Conservation (phyloP, 2,888 invertebrate genomes). For the Neoscelio sp. region DNA sequence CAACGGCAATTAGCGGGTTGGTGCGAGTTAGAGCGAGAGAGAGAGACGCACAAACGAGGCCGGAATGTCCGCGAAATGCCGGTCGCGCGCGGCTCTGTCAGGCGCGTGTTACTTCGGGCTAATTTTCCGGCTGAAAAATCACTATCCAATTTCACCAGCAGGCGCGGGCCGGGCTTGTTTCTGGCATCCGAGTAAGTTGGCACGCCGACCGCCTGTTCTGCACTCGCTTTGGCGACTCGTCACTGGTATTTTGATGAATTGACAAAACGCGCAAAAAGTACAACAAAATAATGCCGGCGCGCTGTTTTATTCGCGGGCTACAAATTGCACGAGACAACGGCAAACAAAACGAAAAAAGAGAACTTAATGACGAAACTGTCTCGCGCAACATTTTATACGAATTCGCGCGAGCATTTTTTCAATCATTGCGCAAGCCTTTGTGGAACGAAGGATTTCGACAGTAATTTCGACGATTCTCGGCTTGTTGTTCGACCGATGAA, state of each 20-base stretch:
- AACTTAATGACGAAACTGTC: constrained; percentile 46
- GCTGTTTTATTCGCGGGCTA: background rate
- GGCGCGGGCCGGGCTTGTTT: constrained; percentile 57
- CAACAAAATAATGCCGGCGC: constrained; percentile 8
- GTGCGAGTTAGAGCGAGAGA: too few species aligned
- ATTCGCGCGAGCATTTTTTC: constrained; percentile 22
- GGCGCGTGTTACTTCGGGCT: constrained; percentile 73
- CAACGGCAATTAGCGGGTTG: constrained; percentile 49
- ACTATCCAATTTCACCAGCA: constrained; percentile 67
- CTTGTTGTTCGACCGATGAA: background rate
- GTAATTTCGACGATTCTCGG: constrained; percentile 5
- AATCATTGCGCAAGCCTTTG: constrained; percentile 16
- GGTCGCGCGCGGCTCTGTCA: constrained; percentile 55
- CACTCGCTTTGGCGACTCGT: constrained; percentile 25
- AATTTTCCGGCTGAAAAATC: constrained; percentile 77
- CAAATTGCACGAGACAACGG: constrained; percentile 44
- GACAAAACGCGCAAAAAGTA: constrained; percentile 42
- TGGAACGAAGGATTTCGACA: constrained; percentile 16
- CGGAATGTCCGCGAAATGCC: constrained; percentile 53
- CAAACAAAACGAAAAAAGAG: constrained; percentile 34
- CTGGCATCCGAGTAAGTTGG: constrained; percentile 66
- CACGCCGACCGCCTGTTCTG: constrained; percentile 28
- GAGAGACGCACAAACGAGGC: constrained; percentile 42
- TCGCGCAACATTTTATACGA: constrained; percentile 41
- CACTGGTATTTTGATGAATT: constrained; percentile 63